Evolutionary conservation across 1,140 invertebrate genomes (phyloP).

Genomic region (Drosophila orosa): DNA sequence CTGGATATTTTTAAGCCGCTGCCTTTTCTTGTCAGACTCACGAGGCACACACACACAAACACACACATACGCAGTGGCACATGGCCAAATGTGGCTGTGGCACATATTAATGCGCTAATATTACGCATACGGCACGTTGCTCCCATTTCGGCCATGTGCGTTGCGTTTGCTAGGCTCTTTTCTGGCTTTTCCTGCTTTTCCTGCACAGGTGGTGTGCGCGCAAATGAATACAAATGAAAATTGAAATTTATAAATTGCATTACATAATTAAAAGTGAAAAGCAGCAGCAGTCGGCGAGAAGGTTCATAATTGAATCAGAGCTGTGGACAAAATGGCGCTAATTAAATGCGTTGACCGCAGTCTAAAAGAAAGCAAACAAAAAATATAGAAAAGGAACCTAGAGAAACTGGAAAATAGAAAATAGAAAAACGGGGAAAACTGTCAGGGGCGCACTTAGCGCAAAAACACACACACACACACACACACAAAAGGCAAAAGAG

Average conservation of each 20-base stretch:
- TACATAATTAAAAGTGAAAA: slow-evolving; percentile 47
- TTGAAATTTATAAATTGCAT: slow-evolving; percentile 58
- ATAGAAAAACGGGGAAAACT: slow-evolving; percentile 20
- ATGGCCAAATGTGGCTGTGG: slow-evolving; percentile 23
- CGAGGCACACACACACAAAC: slow-evolving; percentile 10
- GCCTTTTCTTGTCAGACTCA: slow-evolving; percentile 66
- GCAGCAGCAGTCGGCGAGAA: not conserved
- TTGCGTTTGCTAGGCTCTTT: not conserved
- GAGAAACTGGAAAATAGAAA: slow-evolving; percentile 7
- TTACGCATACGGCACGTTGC: slow-evolving; percentile 63
- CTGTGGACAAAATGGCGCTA: not conserved
- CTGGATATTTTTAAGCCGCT: slow-evolving; percentile 65
- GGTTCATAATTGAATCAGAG: slow-evolving; percentile 19
- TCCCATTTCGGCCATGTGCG: slow-evolving; percentile 26
- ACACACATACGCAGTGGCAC: slow-evolving; percentile 1
- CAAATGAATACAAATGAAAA: slow-evolving; percentile 54
- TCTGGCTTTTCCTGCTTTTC: slow-evolving; percentile 1
- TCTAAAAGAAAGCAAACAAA: not conserved
- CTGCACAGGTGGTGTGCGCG: slow-evolving; percentile 42
- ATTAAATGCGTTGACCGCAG: slow-evolving; percentile 32
- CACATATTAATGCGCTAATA: slow-evolving; percentile 67
- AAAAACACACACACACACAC: too few species aligned
- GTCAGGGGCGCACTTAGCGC: slow-evolving; percentile 10
- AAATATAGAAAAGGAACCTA: slow-evolving; percentile 11
- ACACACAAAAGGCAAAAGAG: not conserved